Evolutionary conservation across 53 echinoderm and acorn worm genomes (phyloP).

Genomic region (Astropecten irregularis): DNA sequence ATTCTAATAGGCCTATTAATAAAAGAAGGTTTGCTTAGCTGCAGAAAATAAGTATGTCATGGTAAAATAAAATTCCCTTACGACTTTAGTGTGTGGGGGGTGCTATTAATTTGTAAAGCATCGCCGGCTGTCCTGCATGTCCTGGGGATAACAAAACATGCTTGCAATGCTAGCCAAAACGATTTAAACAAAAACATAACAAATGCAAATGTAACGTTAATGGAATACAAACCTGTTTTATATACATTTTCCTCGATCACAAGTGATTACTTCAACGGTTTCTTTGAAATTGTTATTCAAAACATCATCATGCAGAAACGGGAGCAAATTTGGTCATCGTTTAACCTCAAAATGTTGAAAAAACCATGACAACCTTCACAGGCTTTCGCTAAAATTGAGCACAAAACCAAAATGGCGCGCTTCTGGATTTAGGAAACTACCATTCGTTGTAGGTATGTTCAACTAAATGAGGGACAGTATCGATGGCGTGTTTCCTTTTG

Average conservation of each 20-base stretch:
- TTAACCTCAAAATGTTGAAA: conserved; percentile 2
- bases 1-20: too few species aligned
- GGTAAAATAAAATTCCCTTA: too few species aligned
- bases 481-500: too few species aligned
- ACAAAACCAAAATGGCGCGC: conserved; percentile 78
- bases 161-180: too few species aligned
- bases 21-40: too few species aligned
- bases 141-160: too few species aligned
- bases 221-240: conserved; percentile 60
- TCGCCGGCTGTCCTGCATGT: too few species aligned
- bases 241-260: conserved; percentile 45
- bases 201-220: too few species aligned
- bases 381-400: conserved; percentile 16
- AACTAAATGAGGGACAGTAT: not conserved
- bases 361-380: not conserved
- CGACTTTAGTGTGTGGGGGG: too few species aligned
- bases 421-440: conserved; percentile 35
- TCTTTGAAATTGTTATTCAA: not conserved
- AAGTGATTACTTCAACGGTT: not conserved
- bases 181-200: too few species aligned
- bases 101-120: too few species aligned
- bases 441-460: conserved; percentile 22
- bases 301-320: not conserved
- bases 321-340: not conserved
- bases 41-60: too few species aligned